Evolutionary conservation across 2,888 invertebrate species (phyloP), one percentile per base, ranked within the genome.

Genomic region (Pachycephus smyrnensis): DNA sequence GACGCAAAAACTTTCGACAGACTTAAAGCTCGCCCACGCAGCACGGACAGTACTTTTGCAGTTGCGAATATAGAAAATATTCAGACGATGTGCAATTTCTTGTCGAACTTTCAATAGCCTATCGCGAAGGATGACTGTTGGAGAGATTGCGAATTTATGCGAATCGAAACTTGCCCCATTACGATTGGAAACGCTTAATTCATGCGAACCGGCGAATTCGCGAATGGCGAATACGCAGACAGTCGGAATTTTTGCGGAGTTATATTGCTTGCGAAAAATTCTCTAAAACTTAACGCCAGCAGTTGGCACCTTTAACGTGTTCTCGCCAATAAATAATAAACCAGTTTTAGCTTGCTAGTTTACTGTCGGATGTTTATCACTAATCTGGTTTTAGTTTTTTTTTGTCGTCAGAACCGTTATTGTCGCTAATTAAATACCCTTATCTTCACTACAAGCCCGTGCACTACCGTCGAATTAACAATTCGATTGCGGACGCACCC

Each of bases 111-210:
- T 79, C 40, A 23, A 55, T 36, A 40, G 12, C 55, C 75, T 40
- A 69, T 69, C 33, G 15, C 73, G 73, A 35, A 9, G 31, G 73
- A 75, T 76, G 76, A 77, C 76, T 80, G 23, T 55, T 75, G 75
- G 82, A 84, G 83, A 84, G 85, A 86, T 84, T 82, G 82, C 79
- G 80, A 84, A 86, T 85, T 88, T 87, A 85, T 87, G 83, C 81
- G 82, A 80, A 85, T 80, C 82, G 80, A 80, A 80, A 82, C 81
- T 80, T 79, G 79, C 80, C 80, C 82, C 76, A 79, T 82, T 80
- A 76, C 79, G 78, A 80, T 79, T 55, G 40, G 9, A 73, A 55
- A 33, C 35, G 75, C 68, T 73, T 15, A 71, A 23, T 36, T 12
- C 35, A 15, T 75, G 37, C 15, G 40, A 55, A 37, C 32, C 68